A percentile compares a stretch with the other conserved stretches of the same genome.
Evolutionary conservation across 2,888 invertebrate genomes (phyloP).

Genomic region (Hyalella azteca): DNA sequence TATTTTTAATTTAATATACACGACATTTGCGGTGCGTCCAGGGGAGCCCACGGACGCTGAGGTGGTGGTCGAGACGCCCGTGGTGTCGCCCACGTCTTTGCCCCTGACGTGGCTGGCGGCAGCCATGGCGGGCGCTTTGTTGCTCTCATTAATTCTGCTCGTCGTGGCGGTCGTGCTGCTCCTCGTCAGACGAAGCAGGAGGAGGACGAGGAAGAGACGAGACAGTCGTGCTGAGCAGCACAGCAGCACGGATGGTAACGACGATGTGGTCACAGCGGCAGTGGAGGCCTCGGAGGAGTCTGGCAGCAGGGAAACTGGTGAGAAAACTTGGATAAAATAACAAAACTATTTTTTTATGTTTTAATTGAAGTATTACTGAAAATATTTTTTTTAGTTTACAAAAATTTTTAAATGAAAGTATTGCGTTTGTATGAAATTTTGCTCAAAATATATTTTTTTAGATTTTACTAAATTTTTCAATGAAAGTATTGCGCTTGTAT

Average conservation of each 20-base stretch:
- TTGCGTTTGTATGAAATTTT: too few species aligned
- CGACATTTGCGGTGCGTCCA: too few species aligned
- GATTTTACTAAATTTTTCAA: too few species aligned
- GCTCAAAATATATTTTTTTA: too few species aligned
- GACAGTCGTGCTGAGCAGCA: neutral
- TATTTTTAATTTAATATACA: too few species aligned
- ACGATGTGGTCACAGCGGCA: neutral
- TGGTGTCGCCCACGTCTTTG: neutral
- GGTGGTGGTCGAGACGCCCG: neutral
- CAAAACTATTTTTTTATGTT: too few species aligned
- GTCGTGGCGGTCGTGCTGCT: slow-evolving; percentile 5
- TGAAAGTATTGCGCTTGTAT: too few species aligned
- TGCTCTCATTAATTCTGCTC: slow-evolving; percentile 3
- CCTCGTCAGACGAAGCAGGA: neutral
- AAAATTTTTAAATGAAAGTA: too few species aligned
- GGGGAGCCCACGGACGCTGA: slow-evolving; percentile 17
- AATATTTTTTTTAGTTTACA: too few species aligned
- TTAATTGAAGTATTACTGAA: too few species aligned
- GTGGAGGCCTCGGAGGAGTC: neutral
- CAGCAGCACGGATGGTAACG: neutral
- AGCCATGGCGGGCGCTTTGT: neutral
- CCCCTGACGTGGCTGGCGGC: neutral
- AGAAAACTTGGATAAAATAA: too few species aligned
- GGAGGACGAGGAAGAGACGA: too few species aligned
- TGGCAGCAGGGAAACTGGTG: slow-evolving; percentile 16